Evolutionary conservation across 2,888 invertebrate species (phyloP).

Genomic region (Nyleta sp.): DNA sequence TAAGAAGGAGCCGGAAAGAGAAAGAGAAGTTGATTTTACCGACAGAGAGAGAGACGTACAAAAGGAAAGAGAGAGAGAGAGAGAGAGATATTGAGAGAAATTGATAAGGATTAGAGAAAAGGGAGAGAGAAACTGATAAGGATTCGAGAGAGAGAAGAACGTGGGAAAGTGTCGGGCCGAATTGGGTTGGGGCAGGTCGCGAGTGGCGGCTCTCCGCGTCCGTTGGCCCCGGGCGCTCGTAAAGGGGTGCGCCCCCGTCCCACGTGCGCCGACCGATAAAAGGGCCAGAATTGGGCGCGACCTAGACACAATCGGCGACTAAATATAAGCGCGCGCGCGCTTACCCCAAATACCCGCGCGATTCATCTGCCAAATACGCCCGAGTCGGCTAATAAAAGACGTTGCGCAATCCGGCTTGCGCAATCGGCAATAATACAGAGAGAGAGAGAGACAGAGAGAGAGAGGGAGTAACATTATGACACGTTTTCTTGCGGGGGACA

Average conservation of each 20-base stretch:
- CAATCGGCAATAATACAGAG: slow-evolving; percentile 50
- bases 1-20: background rate
- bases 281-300: slow-evolving; percentile 66
- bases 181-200: slow-evolving; percentile 69
- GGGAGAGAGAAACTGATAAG: too few species aligned
- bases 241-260: slow-evolving; percentile 11
- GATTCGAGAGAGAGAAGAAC: slow-evolving; percentile 1
- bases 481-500: background rate
- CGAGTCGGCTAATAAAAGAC: slow-evolving; percentile 75
- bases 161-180: slow-evolving; percentile 57
- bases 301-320: slow-evolving; percentile 70
- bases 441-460: slow-evolving; percentile 7
- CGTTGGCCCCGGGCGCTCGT: slow-evolving; percentile 26
- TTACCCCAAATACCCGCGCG: slow-evolving; percentile 67
- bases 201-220: slow-evolving; percentile 16
- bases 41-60: slow-evolving; percentile 1
- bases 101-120: too few species aligned
- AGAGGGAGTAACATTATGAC: slow-evolving; percentile 12
- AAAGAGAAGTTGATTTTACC: background rate
- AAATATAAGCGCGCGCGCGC: slow-evolving; percentile 66
- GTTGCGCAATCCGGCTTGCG: slow-evolving; percentile 72
- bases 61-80: background rate
- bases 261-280: slow-evolving; percentile 35
- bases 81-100: background rate
- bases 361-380: slow-evolving; percentile 68